Conservation (phyloP, 2,888 invertebrate genomes). For the Smittia sp. region DNA sequence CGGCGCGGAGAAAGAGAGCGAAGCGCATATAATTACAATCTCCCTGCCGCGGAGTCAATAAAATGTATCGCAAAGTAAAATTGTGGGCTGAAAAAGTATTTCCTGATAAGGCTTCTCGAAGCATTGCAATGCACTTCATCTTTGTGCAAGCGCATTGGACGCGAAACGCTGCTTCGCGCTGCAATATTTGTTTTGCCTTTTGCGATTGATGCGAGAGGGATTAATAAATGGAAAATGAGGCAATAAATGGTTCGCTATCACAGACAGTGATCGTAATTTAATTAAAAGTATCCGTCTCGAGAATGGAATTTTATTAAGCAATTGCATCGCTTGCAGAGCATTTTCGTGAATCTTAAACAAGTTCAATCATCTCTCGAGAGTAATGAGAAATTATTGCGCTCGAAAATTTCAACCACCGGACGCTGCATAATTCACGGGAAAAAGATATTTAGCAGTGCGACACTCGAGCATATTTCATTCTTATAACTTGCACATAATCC, state of each 20-base stretch:
- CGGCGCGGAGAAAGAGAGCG: constrained; percentile 1
- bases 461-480: constrained; percentile 18
- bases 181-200: constrained; percentile 34
- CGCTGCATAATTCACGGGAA: neutral
- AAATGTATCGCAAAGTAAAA: neutral
- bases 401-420: neutral
- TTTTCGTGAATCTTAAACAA: neutral
- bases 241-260: constrained; percentile 29
- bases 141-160: neutral
- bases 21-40: constrained; percentile 13
- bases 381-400: constrained; percentile 13
- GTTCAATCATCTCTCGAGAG: constrained; percentile 1
- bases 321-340: neutral
- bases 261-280: constrained; percentile 36
- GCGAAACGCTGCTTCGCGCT: neutral
- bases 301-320: constrained; percentile 6
- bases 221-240: constrained; percentile 10
- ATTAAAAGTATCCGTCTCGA: constrained; percentile 14
- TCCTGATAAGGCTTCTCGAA: constrained; percentile 26
- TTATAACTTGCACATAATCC: constrained; percentile 31
- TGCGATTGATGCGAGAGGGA: constrained; percentile 24
- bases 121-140: constrained; percentile 16
- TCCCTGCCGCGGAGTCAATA: neutral
- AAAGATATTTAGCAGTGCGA: constrained; percentile 5
- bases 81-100: constrained; percentile 31